Percentiles rank a stretch among this genome's conserved stretches.
phyloP scores from a whole-genome alignment of 1,140 invertebrate species.

The Littorina saxatilis region DNA sequence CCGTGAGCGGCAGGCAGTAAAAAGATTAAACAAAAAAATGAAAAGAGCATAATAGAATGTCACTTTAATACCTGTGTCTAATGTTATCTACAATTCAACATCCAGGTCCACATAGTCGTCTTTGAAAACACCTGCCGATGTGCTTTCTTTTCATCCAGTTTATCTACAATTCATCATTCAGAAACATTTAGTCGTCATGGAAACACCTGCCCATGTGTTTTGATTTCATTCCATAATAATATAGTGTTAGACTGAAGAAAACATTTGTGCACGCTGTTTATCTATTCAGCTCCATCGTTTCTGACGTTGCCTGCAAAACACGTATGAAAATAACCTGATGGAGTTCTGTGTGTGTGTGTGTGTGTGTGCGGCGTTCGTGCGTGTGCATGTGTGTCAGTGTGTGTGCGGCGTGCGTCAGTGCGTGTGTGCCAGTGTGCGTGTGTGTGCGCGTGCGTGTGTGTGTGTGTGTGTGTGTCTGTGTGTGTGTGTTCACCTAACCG shows the following conservation, averaged over 20 bases:
- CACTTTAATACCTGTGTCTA: no score
- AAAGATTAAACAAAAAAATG: no score
- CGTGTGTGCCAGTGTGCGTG: neutral
- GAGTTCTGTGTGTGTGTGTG: slow-evolving; percentile 4
- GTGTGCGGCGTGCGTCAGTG: neutral
- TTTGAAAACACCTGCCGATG: no score
- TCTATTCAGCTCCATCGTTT: neutral
- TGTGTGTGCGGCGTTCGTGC: neutral
- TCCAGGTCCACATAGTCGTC: no score
- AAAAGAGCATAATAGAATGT: no score
- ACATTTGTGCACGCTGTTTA: no score
- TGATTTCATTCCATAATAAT: neutral
- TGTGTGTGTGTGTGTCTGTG: slow-evolving; percentile 15
- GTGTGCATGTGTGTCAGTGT: neutral
- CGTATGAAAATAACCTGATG: neutral
- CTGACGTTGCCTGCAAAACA: neutral
- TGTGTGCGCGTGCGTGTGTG: slow-evolving; percentile 15
- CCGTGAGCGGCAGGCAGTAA: no score
- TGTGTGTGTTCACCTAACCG: neutral
- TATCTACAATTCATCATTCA: no score
- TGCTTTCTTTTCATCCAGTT: no score
- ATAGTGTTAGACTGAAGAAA: no score
- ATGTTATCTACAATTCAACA: no score
- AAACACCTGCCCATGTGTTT: neutral
- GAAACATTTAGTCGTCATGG: neutral